phyloP scores from a whole-genome alignment of 2,888 invertebrate genomes.

The Hemaris fuciformis region DNA sequence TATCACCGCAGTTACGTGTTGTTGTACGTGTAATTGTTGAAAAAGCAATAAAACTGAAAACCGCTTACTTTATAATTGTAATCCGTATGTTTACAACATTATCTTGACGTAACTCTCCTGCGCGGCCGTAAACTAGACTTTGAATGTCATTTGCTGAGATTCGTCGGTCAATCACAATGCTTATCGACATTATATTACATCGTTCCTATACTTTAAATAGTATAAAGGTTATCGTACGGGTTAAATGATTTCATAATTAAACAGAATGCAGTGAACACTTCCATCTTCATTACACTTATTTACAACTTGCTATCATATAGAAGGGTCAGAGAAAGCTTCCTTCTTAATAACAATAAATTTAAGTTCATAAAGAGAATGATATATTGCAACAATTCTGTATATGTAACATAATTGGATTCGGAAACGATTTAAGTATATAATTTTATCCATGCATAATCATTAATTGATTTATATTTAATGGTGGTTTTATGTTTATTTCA shows the following conservation, averaged over 20 bases:
- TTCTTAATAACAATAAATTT: not conserved
- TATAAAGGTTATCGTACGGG: conserved; percentile 32
- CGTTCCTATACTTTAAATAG: conserved; percentile 19
- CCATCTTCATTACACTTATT: not conserved
- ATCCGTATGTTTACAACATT: not conserved
- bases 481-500: not conserved
- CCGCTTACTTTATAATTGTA: not conserved
- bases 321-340: not conserved
- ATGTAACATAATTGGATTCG: not conserved
- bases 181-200: conserved; percentile 21
- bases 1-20: not conserved
- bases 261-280: not conserved
- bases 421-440: not conserved
- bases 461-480: not conserved
- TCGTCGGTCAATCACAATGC: conserved; percentile 17
- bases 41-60: not conserved
- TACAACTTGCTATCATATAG: not conserved
- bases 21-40: not conserved
- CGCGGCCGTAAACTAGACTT: not conserved
- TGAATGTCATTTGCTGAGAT: not conserved
- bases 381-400: not conserved
- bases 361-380: not conserved
- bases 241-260: conserved; percentile 15
- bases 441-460: not conserved
- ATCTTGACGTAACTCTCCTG: not conserved